phyloP scores from a whole-genome alignment of 1,140 invertebrate genomes.

The Matsumurasca onukii region DNA sequence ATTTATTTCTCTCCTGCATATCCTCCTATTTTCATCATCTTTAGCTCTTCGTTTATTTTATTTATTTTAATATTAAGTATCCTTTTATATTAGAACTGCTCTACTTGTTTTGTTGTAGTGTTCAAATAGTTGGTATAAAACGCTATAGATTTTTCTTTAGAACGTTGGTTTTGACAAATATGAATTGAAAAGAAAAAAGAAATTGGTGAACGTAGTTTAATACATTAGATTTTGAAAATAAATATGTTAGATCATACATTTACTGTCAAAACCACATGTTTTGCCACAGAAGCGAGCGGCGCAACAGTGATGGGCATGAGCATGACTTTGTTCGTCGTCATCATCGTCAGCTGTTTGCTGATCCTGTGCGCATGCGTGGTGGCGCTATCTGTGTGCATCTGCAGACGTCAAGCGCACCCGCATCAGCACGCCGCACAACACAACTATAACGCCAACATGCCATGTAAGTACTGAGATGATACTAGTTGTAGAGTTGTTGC shows the following conservation, averaged over 20 bases:
- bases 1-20: too few species aligned
- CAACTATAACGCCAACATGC: constrained; percentile 40
- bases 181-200: too few species aligned
- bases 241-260: neutral
- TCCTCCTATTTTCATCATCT: too few species aligned
- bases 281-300: constrained; percentile 41
- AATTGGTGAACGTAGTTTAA: too few species aligned
- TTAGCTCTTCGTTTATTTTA: too few species aligned
- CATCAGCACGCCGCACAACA: constrained; percentile 47
- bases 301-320: constrained; percentile 72
- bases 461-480: constrained; percentile 41
- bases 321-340: constrained; percentile 70
- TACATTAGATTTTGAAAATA: neutral
- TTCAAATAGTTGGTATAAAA: too few species aligned
- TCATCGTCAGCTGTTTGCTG: constrained; percentile 65
- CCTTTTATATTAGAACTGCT: too few species aligned
- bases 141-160: too few species aligned
- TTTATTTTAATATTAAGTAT: too few species aligned
- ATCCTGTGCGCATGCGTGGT: constrained; percentile 65
- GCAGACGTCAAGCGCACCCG: constrained; percentile 59
- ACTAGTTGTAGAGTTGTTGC: too few species aligned
- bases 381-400: constrained; percentile 69
- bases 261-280: neutral
- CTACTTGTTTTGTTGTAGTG: too few species aligned
- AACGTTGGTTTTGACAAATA: too few species aligned